Percentiles rank a stretch among this genome's conserved stretches.
Conservation (phyloP, 1,140 invertebrate species). For the Drosophila subpulchrella region DNA sequence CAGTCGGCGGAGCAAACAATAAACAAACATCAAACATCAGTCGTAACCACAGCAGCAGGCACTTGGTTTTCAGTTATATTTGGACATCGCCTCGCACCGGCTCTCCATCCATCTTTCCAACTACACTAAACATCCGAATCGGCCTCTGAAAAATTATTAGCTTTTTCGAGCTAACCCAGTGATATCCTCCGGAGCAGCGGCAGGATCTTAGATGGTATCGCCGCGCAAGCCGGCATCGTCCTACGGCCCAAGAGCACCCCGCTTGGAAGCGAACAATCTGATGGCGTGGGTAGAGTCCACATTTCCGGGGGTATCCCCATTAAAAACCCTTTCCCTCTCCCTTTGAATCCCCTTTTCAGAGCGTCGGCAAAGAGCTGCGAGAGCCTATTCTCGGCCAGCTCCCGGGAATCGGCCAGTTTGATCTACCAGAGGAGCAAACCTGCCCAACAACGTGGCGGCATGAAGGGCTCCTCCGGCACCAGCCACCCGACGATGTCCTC, state of each 20-base stretch:
- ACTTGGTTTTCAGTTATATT: slow-evolving; percentile 64
- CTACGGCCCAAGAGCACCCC: slow-evolving; percentile 26
- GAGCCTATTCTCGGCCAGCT: slow-evolving; percentile 80
- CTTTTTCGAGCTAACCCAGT: neutral
- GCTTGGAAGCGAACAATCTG: slow-evolving; percentile 33
- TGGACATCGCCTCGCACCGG: slow-evolving; percentile 53
- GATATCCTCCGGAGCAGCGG: slow-evolving; percentile 3
- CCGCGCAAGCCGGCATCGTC: slow-evolving; percentile 62
- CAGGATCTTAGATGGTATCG: slow-evolving; percentile 63
- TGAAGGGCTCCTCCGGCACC: slow-evolving; percentile 47
- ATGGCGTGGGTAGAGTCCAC: slow-evolving; percentile 57
- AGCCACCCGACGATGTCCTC: slow-evolving; percentile 55
- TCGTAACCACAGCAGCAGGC: slow-evolving; percentile 73
- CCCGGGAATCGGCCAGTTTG: slow-evolving; percentile 71
- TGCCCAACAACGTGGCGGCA: slow-evolving; percentile 6
- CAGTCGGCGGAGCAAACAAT: slow-evolving; percentile 55
- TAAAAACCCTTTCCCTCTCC: neutral
- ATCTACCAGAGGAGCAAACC: slow-evolving; percentile 68
- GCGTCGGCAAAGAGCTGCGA: slow-evolving; percentile 79
- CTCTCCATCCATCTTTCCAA: slow-evolving; percentile 20
- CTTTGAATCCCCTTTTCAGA: slow-evolving; percentile 20
- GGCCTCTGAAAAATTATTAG: slow-evolving; percentile 11
- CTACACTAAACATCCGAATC: slow-evolving; percentile 27
- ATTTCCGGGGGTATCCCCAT: neutral
- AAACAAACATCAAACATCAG: slow-evolving; percentile 55